Evolutionary conservation across 2,113 vertebrate genomes (phyloP), one percentile per base, ranked within the genome.

Genomic region (Sprattus sprattus): DNA sequence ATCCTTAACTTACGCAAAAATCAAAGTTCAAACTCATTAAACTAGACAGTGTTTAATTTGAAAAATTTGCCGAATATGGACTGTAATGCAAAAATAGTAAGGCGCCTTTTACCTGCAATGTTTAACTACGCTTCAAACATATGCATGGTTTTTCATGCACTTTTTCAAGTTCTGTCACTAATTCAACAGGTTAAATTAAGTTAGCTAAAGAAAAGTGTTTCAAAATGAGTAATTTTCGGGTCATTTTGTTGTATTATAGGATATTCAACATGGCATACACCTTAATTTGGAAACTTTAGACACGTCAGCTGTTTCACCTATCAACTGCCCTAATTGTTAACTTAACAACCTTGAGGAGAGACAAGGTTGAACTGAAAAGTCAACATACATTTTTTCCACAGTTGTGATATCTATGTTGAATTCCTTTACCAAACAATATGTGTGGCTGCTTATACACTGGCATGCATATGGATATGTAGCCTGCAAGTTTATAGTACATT

Each of bases 301-400:
- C 83, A 90, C 92, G 89, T 91, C 88, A 90, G 87, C 85, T 86
- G 67, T 81, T 81, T 20, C 84, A 84, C 82, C 86, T 90, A 89
- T 85, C 83, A 82, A 67, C 75, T 85, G 81, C 49, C 87, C 89
- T 54, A 87, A 86, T 28, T 90, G 85, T 90, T 88, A 90, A 88
- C 88, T 92, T 86, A 92, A 88, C 90, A 94, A 90, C 86, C 89
- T 90, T 89, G 82, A 91, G 92, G 90, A 91, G 91, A 89, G 87
- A 87, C 84, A 88, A 86, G 78, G 82, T 84, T 87, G 83, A 90
- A 84, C 45, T 60, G 82, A 86, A 90, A 83, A 88, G 87, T 89
- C 64, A 85, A 89, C 67, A 71, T 39, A 64, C 54, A 57, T 83
- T 22, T 83, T 81, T 52, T 81, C 81, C 81, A 7, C 46, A 84